Conservation (phyloP, 2,113 vertebrate genomes). For the Eubucco bourcierii region DNA sequence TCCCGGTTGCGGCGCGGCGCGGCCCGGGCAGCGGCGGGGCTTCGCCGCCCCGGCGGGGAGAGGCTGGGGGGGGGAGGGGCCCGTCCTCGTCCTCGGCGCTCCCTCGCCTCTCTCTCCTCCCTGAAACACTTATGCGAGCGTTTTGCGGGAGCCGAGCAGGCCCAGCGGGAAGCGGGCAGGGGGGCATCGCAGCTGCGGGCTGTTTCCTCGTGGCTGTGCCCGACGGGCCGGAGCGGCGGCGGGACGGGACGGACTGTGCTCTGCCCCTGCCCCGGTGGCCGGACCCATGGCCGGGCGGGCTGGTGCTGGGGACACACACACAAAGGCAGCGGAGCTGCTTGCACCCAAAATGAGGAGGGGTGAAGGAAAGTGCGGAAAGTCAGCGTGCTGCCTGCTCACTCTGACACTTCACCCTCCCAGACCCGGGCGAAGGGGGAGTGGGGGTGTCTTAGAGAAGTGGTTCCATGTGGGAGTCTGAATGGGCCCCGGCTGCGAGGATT, state of each 20-base stretch:
- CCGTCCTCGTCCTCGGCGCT: background rate
- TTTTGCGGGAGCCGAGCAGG: conserved; percentile 52
- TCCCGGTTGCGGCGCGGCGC: background rate
- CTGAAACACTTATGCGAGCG: conserved; percentile 4
- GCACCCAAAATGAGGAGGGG: background rate
- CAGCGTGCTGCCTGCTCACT: background rate
- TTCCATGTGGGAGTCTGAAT: background rate
- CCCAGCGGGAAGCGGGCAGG: conserved; percentile 15
- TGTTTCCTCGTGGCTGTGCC: background rate
- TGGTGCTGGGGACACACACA: background rate
- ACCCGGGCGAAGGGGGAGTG: background rate
- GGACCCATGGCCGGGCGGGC: background rate
- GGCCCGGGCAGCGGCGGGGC: background rate
- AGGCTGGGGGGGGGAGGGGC: background rate
- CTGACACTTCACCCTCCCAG: background rate
- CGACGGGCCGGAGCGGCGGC: conserved; percentile 8
- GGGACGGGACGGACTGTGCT: conserved; percentile 4
- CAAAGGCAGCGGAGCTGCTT: background rate
- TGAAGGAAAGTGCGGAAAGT: conserved; percentile 8
- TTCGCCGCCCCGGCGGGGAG: background rate
- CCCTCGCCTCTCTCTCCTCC: background rate
- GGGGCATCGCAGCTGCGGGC: background rate
- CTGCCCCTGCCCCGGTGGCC: background rate
- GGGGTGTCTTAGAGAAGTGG: background rate
- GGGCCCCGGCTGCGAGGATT: background rate